Evolutionary conservation across 2,113 vertebrate genomes (phyloP).

Genomic region (Xiphorhynchus elegans): DNA sequence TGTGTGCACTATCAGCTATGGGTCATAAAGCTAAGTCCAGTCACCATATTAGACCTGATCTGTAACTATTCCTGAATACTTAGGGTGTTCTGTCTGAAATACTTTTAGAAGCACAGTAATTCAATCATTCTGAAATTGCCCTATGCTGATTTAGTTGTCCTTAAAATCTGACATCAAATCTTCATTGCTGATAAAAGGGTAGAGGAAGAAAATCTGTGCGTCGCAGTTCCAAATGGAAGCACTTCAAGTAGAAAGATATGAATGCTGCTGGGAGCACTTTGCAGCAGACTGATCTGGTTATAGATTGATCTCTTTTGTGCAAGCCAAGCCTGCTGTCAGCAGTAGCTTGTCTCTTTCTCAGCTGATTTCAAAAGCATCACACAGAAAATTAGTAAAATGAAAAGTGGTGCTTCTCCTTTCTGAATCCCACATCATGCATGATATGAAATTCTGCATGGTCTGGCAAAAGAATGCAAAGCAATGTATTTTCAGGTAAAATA

Average conservation of each 20-base stretch:
- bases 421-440: not conserved
- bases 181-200: not conserved
- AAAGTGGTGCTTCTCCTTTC: not conserved
- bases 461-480: not conserved
- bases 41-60: not conserved
- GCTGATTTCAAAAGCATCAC: conserved; percentile 1
- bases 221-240: conserved; percentile 8
- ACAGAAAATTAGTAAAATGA: conserved; percentile 9
- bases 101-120: not conserved
- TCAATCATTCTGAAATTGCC: not conserved
- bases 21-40: not conserved
- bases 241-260: conserved; percentile 13
- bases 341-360: not conserved
- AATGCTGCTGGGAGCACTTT: not conserved
- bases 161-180: not conserved
- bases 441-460: not conserved
- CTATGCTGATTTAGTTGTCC: not conserved
- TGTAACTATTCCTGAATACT: not conserved
- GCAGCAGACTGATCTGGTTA: conserved; percentile 10
- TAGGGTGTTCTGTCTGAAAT: not conserved
- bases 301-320: not conserved
- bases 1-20: not conserved
- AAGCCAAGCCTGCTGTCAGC: conserved; percentile 18
- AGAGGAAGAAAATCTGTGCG: not conserved
- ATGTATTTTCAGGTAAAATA: not conserved